These are phyloP conservation scores for Lagenorhynchus albirostris DNA, from an alignment of 2,113 vertebrate genomes.

Conservation along the genomic window DNA sequence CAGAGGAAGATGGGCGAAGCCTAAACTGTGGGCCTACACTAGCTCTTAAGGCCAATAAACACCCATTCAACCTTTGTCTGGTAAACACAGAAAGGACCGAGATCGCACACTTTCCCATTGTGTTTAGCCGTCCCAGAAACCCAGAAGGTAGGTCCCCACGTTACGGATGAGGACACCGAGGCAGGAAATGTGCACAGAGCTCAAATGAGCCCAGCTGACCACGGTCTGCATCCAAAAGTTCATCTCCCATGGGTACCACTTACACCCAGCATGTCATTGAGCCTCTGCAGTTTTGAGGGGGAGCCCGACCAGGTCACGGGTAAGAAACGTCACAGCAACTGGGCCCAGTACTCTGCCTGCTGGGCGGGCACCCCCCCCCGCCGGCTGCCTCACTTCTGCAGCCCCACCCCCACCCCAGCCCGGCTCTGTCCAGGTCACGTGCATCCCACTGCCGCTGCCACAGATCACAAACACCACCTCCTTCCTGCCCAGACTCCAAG, in stretches of 20 bases:
- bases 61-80: too few species aligned
- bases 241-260: background rate
- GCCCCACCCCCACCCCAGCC: accelerated
- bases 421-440: background rate
- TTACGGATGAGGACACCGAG: background rate
- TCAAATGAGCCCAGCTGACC: background rate
- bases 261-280: accelerated
- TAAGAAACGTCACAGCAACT: background rate
- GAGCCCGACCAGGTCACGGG: accelerated
- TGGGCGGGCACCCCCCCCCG: accelerated
- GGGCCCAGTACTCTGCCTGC: background rate
- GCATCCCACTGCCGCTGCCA: background rate
- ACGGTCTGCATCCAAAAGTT: background rate
- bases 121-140: background rate
- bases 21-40: too few species aligned
- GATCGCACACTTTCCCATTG: accelerated
- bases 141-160: background rate
- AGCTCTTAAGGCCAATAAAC: background rate
- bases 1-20: background rate
- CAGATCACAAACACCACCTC: background rate
- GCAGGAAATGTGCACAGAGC: background rate
- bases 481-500: background rate
- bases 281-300: background rate
- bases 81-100: too few species aligned
- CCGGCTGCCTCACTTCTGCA: accelerated